Conservation (phyloP, 2,113 vertebrate species). For the Gobio gobio region DNA sequence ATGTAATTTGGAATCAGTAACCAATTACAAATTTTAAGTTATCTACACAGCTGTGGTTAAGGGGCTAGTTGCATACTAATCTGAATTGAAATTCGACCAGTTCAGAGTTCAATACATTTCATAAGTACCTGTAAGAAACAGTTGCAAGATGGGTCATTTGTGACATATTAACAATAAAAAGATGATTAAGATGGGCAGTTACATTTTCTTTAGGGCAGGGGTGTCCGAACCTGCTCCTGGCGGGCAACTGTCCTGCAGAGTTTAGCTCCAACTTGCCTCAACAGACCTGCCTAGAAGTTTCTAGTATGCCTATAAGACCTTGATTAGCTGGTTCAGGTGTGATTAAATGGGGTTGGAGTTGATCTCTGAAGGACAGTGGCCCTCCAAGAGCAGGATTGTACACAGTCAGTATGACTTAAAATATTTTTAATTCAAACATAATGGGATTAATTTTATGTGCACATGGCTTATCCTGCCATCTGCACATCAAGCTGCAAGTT, state of each 20-base stretch:
- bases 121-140: neutral
- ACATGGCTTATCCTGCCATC: constrained; percentile 7
- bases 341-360: too few relatives aligned
- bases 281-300: too few relatives aligned
- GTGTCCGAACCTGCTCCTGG: too few relatives aligned
- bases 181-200: neutral
- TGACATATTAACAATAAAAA: neutral
- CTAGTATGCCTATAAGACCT: too few relatives aligned
- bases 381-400: too few relatives aligned
- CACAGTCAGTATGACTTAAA: neutral
- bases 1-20: too few relatives aligned
- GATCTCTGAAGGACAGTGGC: too few relatives aligned
- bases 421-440: constrained; percentile 8
- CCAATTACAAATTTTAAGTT: too few relatives aligned
- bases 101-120: neutral
- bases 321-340: too few relatives aligned
- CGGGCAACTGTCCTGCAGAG: too few relatives aligned
- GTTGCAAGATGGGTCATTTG: neutral
- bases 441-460: neutral
- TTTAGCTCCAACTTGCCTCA: too few relatives aligned
- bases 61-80: neutral
- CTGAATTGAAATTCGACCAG: neutral
- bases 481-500: constrained; percentile 14
- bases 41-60: too few relatives aligned
- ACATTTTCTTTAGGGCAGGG: neutral